These are phyloP conservation scores for Habrosyne pyritoides DNA, from an alignment of 2,888 invertebrate genomes.

Conservation along the genomic window DNA sequence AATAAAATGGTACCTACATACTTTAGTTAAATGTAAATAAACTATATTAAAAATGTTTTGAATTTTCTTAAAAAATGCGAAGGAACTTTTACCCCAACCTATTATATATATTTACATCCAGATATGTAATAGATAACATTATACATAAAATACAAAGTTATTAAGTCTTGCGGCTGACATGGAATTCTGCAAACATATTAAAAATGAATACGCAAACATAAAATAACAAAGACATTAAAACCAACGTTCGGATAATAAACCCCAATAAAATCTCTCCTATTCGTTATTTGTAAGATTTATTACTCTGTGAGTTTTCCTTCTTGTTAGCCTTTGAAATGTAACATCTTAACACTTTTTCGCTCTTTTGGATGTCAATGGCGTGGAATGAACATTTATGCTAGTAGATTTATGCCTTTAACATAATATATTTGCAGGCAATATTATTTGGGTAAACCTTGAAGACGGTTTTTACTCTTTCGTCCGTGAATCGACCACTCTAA, in stretches of 20 bases:
- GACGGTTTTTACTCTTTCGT: background rate
- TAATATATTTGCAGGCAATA: slow-evolving; percentile 23
- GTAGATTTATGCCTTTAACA: slow-evolving; percentile 24
- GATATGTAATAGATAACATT: no score
- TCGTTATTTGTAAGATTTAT: slow-evolving; percentile 44
- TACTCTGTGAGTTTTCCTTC: slow-evolving; percentile 43
- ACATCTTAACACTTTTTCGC: slow-evolving; percentile 55
- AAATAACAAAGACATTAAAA: slow-evolving; percentile 20
- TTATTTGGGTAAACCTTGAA: slow-evolving; percentile 15
- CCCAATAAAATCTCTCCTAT: slow-evolving; percentile 25
- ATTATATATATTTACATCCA: no score
- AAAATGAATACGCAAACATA: background rate
- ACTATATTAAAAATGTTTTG: no score
- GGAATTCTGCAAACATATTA: background rate
- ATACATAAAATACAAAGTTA: no score
- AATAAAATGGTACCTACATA: no score
- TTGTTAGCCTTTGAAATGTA: slow-evolving; percentile 42
- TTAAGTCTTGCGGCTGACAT: no score
- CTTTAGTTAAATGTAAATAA: no score
- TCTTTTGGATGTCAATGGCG: slow-evolving; percentile 46
- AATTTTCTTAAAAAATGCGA: no score
- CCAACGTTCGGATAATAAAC: slow-evolving; percentile 22
- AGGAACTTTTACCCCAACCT: no score
- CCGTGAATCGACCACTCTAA: background rate
- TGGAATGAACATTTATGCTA: slow-evolving; percentile 40